Conservation (phyloP, 1,140 invertebrate genomes). For the Achatina immaculata region DNA sequence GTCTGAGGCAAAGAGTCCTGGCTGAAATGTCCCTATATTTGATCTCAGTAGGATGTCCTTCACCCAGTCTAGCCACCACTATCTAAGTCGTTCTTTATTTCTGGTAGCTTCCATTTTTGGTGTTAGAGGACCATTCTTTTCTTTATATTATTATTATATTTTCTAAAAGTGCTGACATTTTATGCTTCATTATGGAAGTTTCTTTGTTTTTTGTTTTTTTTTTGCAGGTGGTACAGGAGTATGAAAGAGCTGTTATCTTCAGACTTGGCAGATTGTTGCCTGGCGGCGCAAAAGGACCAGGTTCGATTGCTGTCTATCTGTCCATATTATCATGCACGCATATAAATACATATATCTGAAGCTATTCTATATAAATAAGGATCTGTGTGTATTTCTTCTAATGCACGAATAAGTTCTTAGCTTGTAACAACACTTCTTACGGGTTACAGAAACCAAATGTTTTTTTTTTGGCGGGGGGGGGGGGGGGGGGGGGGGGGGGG, state of each 20-base stretch:
- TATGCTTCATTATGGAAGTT: no score
- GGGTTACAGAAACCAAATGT: not conserved
- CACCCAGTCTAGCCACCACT: no score
- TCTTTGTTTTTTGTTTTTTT: slow-evolving; percentile 19
- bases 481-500: no score
- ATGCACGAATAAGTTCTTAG: not conserved
- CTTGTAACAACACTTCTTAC: not conserved
- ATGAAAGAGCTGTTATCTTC: slow-evolving; percentile 74
- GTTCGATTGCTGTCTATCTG: slow-evolving; percentile 50
- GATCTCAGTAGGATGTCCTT: no score
- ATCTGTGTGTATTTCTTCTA: not conserved
- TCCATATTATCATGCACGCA: not conserved
- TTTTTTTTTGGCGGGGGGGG: not conserved
- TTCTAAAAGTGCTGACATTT: no score
- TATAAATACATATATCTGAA: not conserved
- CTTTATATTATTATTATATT: no score
- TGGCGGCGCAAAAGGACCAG: slow-evolving; percentile 90
- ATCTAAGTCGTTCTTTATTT: no score
- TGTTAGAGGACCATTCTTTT: no score
- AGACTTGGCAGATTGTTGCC: slow-evolving; percentile 74
- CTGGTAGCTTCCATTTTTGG: no score
- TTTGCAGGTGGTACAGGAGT: slow-evolving; percentile 68
- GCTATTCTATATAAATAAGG: not conserved
- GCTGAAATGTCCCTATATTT: no score
- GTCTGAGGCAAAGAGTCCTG: no score